These are phyloP conservation scores for Aplodontia rufa DNA, from an alignment of 2,113 vertebrate genomes.

Conservation along the genomic window DNA sequence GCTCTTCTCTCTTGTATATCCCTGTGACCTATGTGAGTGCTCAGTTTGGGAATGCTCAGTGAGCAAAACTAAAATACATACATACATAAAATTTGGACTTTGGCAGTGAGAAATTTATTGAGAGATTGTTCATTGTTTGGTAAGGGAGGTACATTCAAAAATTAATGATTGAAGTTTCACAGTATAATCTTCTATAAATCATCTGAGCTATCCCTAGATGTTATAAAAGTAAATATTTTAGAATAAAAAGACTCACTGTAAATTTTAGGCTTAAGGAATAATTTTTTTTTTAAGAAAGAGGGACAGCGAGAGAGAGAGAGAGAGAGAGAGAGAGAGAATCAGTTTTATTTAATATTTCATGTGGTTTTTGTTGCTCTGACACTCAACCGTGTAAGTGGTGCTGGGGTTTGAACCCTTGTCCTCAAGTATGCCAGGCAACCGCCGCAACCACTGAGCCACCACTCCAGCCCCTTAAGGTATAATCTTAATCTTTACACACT, in stretches of 20 bases:
- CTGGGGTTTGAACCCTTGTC: no score
- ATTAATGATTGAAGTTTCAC: neutral
- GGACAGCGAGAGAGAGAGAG: no score
- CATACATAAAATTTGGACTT: neutral
- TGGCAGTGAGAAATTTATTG: neutral
- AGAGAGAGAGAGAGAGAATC: no score
- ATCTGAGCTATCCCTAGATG: neutral
- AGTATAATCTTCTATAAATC: neutral
- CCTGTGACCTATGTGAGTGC: neutral
- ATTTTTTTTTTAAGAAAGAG: no score
- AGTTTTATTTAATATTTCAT: no score
- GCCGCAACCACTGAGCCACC: no score
- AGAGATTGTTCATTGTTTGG: neutral
- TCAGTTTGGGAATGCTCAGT: neutral
- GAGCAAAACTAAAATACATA: neutral
- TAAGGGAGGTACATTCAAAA: neutral
- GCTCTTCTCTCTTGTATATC: neutral
- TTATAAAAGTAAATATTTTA: conserved; percentile 22
- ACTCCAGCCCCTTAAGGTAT: no score
- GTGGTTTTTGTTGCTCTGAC: no score
- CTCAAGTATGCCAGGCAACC: no score
- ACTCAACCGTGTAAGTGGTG: no score
- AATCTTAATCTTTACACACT: neutral
- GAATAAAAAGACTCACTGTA: neutral
- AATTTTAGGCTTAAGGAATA: neutral